These are phyloP conservation scores for Pollenia amentaria DNA, from an alignment of 2,888 invertebrate genomes.

Conservation along the genomic window DNA sequence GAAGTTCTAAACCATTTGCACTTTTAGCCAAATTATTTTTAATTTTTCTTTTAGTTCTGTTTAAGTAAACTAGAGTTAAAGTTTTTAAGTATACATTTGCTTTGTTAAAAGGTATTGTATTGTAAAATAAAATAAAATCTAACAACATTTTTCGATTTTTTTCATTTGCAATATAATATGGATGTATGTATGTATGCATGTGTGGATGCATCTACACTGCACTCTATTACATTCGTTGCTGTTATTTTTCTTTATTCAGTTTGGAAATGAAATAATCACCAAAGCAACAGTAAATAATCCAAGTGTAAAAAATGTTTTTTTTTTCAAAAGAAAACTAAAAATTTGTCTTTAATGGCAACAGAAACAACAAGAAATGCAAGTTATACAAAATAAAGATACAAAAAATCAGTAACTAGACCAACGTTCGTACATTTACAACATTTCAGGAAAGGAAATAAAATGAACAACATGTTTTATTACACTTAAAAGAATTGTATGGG, in stretches of 20 bases:
- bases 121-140: constrained; percentile 56
- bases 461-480: too few relatives aligned
- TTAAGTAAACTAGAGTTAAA: constrained; percentile 37
- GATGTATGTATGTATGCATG: constrained; percentile 1
- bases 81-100: constrained; percentile 34
- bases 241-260: constrained; percentile 50
- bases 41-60: constrained; percentile 11
- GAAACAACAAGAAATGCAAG: neutral
- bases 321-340: constrained; percentile 44
- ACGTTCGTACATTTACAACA: neutral
- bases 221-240: constrained; percentile 45
- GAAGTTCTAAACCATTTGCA: constrained; percentile 19
- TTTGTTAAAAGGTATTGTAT: constrained; percentile 64
- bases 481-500: too few relatives aligned
- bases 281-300: constrained; percentile 74
- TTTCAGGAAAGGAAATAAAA: too few relatives aligned
- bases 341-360: constrained; percentile 48
- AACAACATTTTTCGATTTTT: constrained; percentile 1
- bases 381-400: neutral
- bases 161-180: constrained; percentile 4
- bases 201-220: neutral
- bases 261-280: constrained; percentile 71
- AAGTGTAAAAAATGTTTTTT: constrained; percentile 64
- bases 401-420: constrained; percentile 8
- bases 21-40: constrained; percentile 52